Conservation (phyloP, 2,113 vertebrate species). For the Nicator chloris region DNA sequence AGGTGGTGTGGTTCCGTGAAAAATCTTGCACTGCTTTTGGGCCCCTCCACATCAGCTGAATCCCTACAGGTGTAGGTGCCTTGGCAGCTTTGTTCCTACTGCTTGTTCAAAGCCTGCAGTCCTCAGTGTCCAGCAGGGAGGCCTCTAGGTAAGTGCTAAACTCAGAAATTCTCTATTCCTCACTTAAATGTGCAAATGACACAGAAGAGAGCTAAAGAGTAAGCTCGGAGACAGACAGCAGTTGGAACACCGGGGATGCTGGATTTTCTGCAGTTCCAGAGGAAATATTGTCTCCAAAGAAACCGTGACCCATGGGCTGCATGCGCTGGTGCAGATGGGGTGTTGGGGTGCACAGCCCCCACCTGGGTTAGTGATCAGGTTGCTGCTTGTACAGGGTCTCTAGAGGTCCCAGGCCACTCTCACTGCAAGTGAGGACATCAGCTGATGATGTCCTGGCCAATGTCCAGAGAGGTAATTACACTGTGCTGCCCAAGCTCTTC, state of each 20-base stretch:
- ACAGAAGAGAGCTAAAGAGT: neutral
- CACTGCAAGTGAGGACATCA: neutral
- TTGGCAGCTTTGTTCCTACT: neutral
- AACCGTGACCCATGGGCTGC: fast-evolving
- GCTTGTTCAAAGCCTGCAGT: neutral
- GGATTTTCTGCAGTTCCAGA: neutral
- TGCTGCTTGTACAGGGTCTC: neutral
- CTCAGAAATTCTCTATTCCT: neutral
- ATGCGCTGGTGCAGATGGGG: neutral
- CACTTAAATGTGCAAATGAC: neutral
- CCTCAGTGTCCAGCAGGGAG: neutral
- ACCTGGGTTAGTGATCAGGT: neutral
- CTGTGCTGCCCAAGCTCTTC: neutral
- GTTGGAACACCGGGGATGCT: neutral
- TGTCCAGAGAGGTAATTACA: neutral
- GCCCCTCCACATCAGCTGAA: neutral
- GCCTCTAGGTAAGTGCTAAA: neutral
- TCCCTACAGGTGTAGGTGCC: fast-evolving
- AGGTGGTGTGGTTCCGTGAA: neutral
- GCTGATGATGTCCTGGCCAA: neutral
- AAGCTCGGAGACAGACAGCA: neutral
- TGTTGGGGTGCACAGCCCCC: neutral
- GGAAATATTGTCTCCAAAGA: neutral
- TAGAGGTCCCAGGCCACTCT: neutral
- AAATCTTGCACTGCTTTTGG: neutral